Conservation (phyloP, 2,797 vertebrate species). For the Danio tinwini region DNA sequence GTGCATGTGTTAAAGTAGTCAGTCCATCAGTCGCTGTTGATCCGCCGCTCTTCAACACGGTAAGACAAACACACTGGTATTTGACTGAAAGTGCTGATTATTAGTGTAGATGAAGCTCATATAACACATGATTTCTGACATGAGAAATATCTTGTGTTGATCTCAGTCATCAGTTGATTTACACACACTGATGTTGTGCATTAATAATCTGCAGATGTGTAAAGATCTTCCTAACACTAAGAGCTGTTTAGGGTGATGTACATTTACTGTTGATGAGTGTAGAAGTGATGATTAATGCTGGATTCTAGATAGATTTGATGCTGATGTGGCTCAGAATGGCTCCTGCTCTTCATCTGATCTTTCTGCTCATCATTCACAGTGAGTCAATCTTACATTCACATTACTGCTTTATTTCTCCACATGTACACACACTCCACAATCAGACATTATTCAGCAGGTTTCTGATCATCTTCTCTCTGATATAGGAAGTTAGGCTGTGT, state of each 20-base stretch:
- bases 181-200: background rate
- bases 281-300: too few relatives aligned
- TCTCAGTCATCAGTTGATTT: background rate
- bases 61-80: background rate
- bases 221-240: background rate
- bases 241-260: background rate
- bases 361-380: conserved; percentile 4
- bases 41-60: background rate
- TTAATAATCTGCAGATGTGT: background rate
- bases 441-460: too few relatives aligned
- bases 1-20: background rate
- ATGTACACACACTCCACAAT: too few relatives aligned
- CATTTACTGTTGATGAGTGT: too few relatives aligned
- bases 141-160: background rate
- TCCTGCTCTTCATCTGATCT: conserved; percentile 11
- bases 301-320: background rate
- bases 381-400: background rate
- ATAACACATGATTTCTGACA: background rate
- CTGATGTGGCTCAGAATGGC: background rate
- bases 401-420: background rate
- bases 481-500: too few relatives aligned
- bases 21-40: background rate
- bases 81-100: background rate
- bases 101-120: background rate
- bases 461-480: too few relatives aligned